A percentile compares a stretch with the other conserved stretches of the same genome.
Conservation (phyloP, 2,113 vertebrate genomes). For the Podiceps cristatus region DNA sequence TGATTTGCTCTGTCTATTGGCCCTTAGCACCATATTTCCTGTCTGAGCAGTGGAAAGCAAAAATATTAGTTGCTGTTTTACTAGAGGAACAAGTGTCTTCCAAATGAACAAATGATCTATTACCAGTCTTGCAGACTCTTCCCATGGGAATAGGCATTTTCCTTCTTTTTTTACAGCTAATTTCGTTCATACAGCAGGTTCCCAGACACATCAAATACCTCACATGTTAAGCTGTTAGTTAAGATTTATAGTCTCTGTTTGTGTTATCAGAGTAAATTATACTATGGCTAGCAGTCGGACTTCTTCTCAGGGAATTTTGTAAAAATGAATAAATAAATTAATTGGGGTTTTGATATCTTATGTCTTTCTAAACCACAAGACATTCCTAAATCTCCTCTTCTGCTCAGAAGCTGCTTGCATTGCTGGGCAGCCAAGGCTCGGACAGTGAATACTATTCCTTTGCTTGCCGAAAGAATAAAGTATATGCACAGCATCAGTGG, state of each 20-base stretch:
- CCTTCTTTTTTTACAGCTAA: slow-evolving; percentile 79
- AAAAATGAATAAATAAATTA: slow-evolving; percentile 25
- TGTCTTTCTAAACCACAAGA: slow-evolving; percentile 37
- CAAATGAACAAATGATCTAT: slow-evolving; percentile 82
- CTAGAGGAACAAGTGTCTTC: slow-evolving; percentile 85
- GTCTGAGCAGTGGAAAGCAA: slow-evolving; percentile 80
- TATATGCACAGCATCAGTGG: background rate
- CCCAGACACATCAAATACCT: slow-evolving; percentile 85
- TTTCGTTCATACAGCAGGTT: slow-evolving; percentile 86
- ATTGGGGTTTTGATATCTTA: background rate
- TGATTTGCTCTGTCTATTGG: slow-evolving; percentile 88
- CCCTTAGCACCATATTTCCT: slow-evolving; percentile 89
- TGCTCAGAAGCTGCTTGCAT: background rate
- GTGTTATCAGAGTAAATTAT: slow-evolving; percentile 79
- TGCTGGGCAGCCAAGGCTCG: background rate
- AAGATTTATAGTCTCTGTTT: slow-evolving; percentile 81
- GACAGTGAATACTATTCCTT: background rate
- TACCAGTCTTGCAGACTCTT: slow-evolving; percentile 71
- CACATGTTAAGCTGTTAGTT: slow-evolving; percentile 67
- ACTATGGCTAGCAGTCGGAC: slow-evolving; percentile 68
- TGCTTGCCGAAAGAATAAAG: background rate
- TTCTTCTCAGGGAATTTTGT: slow-evolving; percentile 70
- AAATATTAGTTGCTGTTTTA: slow-evolving; percentile 82
- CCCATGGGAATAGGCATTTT: slow-evolving; percentile 83
- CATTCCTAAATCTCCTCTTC: background rate